Conservation (phyloP, 2,113 vertebrate species). For the Gadus chalcogrammus region DNA sequence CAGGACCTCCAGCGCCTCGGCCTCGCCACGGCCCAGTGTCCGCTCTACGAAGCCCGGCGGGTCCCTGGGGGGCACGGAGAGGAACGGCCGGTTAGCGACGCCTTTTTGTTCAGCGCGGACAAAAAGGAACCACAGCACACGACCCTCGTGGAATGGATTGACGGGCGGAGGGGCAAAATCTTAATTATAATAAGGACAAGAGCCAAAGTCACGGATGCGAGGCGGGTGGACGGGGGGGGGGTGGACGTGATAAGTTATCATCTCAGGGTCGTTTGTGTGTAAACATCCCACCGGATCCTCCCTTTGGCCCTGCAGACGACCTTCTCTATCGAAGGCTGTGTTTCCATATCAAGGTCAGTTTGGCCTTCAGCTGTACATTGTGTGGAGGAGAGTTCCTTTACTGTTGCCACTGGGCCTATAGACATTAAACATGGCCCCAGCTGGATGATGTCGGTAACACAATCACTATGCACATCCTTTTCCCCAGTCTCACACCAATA, state of each 20-base stretch:
- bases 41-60: conserved; percentile 46
- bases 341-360: neutral
- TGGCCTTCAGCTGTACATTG: neutral
- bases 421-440: too few species aligned
- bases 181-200: neutral
- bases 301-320: neutral
- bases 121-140: conserved; percentile 1
- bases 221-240: too few species aligned
- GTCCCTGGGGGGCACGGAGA: conserved; percentile 62
- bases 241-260: neutral
- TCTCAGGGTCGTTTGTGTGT: neutral
- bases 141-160: neutral
- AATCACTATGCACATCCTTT: too few species aligned
- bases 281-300: neutral
- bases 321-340: too few species aligned
- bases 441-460: too few species aligned
- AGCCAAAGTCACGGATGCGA: neutral
- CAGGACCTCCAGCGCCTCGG: conserved; percentile 68
- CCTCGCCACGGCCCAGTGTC: conserved; percentile 34
- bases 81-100: neutral
- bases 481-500: too few species aligned
- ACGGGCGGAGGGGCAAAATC: neutral
- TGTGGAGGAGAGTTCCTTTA: too few species aligned
- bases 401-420: too few species aligned
- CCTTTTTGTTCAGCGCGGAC: neutral